phyloP scores from a whole-genome alignment of 2,113 vertebrate genomes.

The Pomatorhinus ruficollis region DNA sequence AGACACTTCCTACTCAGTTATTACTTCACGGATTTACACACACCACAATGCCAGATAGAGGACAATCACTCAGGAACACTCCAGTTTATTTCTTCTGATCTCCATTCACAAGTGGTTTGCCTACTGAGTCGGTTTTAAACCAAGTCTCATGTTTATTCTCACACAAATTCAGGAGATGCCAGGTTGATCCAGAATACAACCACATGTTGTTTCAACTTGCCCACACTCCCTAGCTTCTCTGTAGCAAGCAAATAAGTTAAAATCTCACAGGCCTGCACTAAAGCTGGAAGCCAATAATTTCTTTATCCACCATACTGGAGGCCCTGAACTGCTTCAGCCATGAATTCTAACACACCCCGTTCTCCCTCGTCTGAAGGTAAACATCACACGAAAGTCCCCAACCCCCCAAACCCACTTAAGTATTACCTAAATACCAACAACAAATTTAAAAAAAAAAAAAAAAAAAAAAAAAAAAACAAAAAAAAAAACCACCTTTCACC shows the following conservation, averaged over 20 bases:
- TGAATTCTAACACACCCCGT: not conserved
- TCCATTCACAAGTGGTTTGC: not conserved
- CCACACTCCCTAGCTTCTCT: not conserved
- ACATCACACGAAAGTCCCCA: not conserved
- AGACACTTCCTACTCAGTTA: not conserved
- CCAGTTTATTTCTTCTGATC: not conserved
- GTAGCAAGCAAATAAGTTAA: not conserved
- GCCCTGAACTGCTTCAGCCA: not conserved
- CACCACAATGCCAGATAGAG: not conserved
- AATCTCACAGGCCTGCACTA: not conserved
- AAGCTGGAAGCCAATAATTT: not conserved
- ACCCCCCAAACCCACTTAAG: not conserved
- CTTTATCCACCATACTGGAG: not conserved
- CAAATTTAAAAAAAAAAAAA: no score
- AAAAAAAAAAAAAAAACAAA: not conserved
- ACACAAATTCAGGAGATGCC: not conserved
- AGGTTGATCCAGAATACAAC: not conserved
- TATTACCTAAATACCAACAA: not conserved
- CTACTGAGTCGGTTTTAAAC: not conserved
- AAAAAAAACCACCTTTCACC: not conserved
- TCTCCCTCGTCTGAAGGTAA: not conserved
- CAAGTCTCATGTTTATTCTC: accelerated
- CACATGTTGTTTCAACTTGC: not conserved
- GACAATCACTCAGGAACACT: not conserved
- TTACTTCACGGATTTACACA: not conserved